A percentile compares a stretch with the other conserved stretches of the same genome.
Conservation (phyloP, 2,888 invertebrate species). For the Prosapia bicincta region DNA sequence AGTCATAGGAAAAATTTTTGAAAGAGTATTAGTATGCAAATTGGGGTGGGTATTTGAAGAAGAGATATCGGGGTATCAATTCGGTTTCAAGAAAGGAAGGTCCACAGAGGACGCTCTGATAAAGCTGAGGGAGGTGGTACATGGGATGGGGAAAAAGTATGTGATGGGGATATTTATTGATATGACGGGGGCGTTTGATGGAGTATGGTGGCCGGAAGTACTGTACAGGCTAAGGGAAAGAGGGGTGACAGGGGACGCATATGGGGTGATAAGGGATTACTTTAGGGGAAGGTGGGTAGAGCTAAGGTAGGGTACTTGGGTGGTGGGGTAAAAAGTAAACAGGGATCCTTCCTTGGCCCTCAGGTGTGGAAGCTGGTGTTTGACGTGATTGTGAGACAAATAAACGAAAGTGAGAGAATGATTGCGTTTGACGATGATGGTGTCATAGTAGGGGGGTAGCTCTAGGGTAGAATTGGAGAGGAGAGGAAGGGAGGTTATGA, state of each 20-base stretch:
- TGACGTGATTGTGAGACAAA: not conserved
- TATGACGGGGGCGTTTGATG: not conserved
- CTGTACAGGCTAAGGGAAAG: not conserved
- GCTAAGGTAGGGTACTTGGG: not conserved
- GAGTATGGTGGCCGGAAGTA: not conserved
- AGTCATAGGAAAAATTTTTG: not conserved
- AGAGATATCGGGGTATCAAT: not conserved
- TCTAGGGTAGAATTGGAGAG: not conserved
- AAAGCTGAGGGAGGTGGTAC: too few species aligned
- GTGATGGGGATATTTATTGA: not conserved
- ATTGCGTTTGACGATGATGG: not conserved
- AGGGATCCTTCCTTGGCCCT: too few species aligned
- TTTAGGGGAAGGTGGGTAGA: too few species aligned
- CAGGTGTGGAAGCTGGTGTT: too few species aligned
- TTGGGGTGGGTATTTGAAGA: not conserved
- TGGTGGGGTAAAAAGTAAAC: not conserved
- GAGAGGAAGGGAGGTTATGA: not conserved
- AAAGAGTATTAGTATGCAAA: not conserved
- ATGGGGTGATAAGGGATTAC: not conserved
- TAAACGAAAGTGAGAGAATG: not conserved
- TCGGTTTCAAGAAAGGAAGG: not conserved
- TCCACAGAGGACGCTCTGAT: not conserved
- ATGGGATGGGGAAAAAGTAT: too few species aligned
- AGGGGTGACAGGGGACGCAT: not conserved
- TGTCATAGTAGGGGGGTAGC: not conserved